Evolutionary conservation across 2,888 invertebrate species (phyloP).

Genomic region (Agrochola lychnidis): DNA sequence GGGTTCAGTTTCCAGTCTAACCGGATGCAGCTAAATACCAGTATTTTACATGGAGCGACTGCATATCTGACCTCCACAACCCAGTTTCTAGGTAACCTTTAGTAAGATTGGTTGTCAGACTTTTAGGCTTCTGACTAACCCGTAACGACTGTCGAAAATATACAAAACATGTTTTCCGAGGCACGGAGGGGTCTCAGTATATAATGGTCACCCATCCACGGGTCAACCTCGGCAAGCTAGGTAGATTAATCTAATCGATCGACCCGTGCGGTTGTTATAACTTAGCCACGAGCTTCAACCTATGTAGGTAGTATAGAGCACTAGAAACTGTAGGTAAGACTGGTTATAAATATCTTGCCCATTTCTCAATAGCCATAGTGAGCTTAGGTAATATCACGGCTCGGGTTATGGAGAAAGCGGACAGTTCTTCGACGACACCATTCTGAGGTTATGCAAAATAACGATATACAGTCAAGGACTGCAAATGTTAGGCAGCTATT

Average conservation of each 20-base stretch:
- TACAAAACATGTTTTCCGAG: not conserved
- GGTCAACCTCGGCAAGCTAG: not conserved
- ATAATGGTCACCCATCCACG: not conserved
- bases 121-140: no score
- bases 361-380: conserved; percentile 3
- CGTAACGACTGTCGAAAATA: not conserved
- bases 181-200: no score
- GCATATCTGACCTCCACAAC: no score
- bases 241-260: not conserved
- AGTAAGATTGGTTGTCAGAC: no score
- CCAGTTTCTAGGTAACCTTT: no score
- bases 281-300: not conserved
- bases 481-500: not conserved
- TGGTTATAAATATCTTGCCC: conserved; percentile 12
- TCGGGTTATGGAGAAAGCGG: conserved; percentile 1
- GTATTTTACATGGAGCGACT: no score
- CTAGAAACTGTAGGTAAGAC: not conserved
- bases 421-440: not conserved
- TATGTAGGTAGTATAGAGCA: not conserved
- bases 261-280: not conserved
- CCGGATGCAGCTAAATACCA: no score
- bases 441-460: conserved; percentile 3
- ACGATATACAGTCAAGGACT: not conserved
- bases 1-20: no score
- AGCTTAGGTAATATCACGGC: not conserved